Evolutionary conservation across 2,888 invertebrate species (phyloP).

Genomic region (Campoplex nolae): DNA sequence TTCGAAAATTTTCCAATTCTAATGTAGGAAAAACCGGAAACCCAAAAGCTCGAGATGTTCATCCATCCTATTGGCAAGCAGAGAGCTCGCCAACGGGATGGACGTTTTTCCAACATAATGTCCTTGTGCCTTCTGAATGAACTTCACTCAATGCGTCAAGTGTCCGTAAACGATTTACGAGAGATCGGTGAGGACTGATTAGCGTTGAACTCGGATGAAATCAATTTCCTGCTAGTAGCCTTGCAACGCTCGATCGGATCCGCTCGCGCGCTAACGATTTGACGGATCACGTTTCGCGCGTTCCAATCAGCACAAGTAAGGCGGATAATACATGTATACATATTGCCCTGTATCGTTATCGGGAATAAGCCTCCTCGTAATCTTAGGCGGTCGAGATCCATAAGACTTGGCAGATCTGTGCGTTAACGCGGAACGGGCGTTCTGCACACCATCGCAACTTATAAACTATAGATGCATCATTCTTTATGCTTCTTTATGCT

Average conservation of each 20-base stretch:
- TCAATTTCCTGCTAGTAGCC: conserved; percentile 69
- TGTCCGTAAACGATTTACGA: conserved; percentile 46
- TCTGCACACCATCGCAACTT: conserved; percentile 33
- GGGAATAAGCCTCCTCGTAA: conserved; percentile 62
- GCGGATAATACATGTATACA: conserved; percentile 5
- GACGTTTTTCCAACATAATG: not conserved
- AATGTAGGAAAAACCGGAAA: not conserved
- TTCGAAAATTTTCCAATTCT: not conserved
- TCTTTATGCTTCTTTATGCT: conserved; percentile 50
- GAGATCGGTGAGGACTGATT: conserved; percentile 50
- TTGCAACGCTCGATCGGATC: conserved; percentile 66
- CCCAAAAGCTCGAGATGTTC: not conserved
- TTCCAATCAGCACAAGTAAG: conserved; percentile 18
- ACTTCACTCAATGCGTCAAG: conserved; percentile 33
- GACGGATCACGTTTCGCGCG: conserved; percentile 64
- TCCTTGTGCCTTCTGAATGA: conserved; percentile 21
- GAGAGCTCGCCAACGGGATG: too few species aligned
- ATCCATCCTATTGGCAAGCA: not conserved
- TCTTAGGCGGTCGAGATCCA: conserved; percentile 63
- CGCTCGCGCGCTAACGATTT: conserved; percentile 50
- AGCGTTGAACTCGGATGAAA: conserved; percentile 53
- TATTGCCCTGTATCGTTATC: conserved; percentile 62
- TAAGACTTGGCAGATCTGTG: conserved; percentile 59
- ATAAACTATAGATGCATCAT: conserved; percentile 42
- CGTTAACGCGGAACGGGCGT: conserved; percentile 65